Percentiles rank a stretch among this genome's conserved stretches.
These are phyloP conservation scores for Brevipalpus yothersi DNA, from an alignment of 1,140 invertebrate genomes.

Conservation along the genomic window DNA sequence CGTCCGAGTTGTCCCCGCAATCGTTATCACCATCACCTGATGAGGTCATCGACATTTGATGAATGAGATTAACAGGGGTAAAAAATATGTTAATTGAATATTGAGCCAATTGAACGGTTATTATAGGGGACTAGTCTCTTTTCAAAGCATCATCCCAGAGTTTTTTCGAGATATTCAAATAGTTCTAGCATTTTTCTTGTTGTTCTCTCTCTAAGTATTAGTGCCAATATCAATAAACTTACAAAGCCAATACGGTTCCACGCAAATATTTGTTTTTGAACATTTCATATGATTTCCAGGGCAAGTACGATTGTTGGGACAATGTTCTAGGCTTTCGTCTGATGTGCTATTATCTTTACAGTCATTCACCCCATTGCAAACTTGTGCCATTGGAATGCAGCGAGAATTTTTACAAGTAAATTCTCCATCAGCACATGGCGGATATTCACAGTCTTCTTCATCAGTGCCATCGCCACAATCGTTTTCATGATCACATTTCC, in stretches of 20 bases:
- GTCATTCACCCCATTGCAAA: conserved; percentile 79
- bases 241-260: conserved; percentile 81
- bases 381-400: conserved; percentile 57
- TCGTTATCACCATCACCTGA: conserved; percentile 48
- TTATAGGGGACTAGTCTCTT: not conserved
- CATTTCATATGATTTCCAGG: conserved; percentile 65
- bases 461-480: conserved; percentile 81
- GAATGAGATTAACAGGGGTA: not conserved
- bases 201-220: not conserved
- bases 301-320: conserved; percentile 55
- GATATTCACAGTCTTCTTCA: conserved; percentile 68
- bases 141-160: not conserved
- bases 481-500: conserved; percentile 84
- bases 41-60: too few species aligned
- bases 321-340: conserved; percentile 63
- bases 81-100: not conserved
- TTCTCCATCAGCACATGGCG: conserved; percentile 63
- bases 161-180: not conserved
- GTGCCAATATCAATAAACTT: conserved; percentile 22
- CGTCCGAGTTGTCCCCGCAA: conserved; percentile 85
- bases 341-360: conserved; percentile 78
- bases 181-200: not conserved
- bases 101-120: not conserved
- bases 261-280: conserved; percentile 76
- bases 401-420: conserved; percentile 77